These are phyloP conservation scores for Drosophila nr. fundita DNA, from an alignment of 2,888 invertebrate species.

Conservation along the genomic window DNA sequence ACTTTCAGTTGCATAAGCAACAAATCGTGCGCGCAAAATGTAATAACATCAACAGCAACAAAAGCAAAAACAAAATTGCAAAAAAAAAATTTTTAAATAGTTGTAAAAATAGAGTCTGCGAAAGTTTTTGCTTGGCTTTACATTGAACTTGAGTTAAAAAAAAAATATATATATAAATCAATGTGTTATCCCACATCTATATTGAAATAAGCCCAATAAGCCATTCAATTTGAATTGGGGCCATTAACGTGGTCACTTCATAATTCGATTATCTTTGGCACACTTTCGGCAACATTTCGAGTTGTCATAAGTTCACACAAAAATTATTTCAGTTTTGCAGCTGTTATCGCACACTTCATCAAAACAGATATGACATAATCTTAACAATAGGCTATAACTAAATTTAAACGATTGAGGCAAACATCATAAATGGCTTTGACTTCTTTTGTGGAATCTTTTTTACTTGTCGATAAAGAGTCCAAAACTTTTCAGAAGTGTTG, in stretches of 20 bases:
- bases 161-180: neutral
- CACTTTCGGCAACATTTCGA: slow-evolving; percentile 29
- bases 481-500: slow-evolving; percentile 13
- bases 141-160: slow-evolving; percentile 49
- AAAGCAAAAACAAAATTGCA: slow-evolving; percentile 32
- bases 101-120: slow-evolving; percentile 22
- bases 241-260: slow-evolving; percentile 27
- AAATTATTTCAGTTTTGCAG: slow-evolving; percentile 40
- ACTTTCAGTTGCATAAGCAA: slow-evolving; percentile 46
- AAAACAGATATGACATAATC: slow-evolving; percentile 63
- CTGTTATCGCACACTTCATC: slow-evolving; percentile 33
- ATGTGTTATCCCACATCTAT: slow-evolving; percentile 5
- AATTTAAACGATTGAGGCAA: slow-evolving; percentile 19
- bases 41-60: slow-evolving; percentile 26
- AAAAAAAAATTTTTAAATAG: slow-evolving; percentile 8
- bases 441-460: slow-evolving; percentile 6
- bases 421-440: slow-evolving; percentile 40
- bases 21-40: slow-evolving; percentile 53
- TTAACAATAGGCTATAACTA: slow-evolving; percentile 32
- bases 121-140: slow-evolving; percentile 50
- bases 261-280: slow-evolving; percentile 34
- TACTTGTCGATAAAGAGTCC: slow-evolving; percentile 24
- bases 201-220: slow-evolving; percentile 9
- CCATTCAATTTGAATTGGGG: slow-evolving; percentile 8
- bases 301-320: slow-evolving; percentile 31